Conservation (phyloP, 1,140 invertebrate species). For the Trichonephila inaurata region DNA sequence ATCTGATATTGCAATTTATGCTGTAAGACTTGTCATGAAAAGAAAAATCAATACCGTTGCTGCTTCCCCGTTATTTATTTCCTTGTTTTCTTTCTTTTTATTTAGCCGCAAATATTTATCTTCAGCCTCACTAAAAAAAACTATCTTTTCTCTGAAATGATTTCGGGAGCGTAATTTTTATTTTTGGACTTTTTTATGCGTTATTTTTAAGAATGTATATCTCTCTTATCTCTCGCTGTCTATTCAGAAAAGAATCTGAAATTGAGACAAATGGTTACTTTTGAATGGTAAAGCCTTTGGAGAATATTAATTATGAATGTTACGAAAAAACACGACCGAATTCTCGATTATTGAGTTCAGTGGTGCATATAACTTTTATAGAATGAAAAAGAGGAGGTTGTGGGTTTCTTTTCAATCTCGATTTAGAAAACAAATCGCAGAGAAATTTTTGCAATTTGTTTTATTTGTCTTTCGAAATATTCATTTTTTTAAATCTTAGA, state of each 20-base stretch:
- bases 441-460: constrained; percentile 13
- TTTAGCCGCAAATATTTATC: constrained; percentile 30
- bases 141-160: background rate
- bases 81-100: background rate
- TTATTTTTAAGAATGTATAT: constrained; percentile 21
- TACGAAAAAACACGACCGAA: background rate
- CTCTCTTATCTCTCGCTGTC: background rate
- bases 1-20: background rate
- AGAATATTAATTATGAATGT: constrained; percentile 32
- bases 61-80: constrained; percentile 4
- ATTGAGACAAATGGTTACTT: constrained; percentile 35
- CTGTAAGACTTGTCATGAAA: background rate
- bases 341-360: constrained; percentile 17
- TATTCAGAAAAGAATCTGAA: constrained; percentile 25
- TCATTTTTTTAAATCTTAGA: background rate
- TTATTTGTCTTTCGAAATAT: background rate
- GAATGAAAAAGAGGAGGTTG: background rate
- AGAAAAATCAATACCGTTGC: background rate
- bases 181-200: background rate
- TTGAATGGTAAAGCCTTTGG: constrained; percentile 15
- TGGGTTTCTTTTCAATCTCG: background rate
- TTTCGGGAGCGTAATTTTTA: background rate
- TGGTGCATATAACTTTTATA: background rate
- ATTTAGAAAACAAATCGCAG: constrained; percentile 1
- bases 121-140: background rate